Evolutionary conservation across 2,797 vertebrate genomes (phyloP).

Genomic region (Enteromius thamalakanensis): DNA sequence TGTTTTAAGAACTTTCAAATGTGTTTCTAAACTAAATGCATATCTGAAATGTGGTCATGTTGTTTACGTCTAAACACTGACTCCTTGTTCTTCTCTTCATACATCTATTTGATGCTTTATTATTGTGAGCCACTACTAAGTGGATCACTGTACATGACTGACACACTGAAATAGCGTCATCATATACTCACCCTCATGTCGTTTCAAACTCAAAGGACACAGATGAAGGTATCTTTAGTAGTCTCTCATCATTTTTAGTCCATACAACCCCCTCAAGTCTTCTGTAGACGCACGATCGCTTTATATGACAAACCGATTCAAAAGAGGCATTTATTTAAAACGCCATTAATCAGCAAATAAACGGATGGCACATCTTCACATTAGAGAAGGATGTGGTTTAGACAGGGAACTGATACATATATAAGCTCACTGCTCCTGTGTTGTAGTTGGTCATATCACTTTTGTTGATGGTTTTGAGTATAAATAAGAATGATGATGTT

Average conservation of each 20-base stretch:
- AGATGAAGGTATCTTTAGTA: neutral
- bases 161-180: neutral
- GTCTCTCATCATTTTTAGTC: neutral
- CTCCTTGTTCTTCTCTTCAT: neutral
- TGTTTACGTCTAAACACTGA: neutral
- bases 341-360: neutral
- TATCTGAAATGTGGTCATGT: neutral
- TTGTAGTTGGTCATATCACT: neutral
- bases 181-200: neutral
- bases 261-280: neutral
- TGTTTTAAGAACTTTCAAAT: neutral
- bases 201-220: conserved; percentile 1
- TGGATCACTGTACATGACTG: neutral
- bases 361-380: neutral
- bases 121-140: neutral
- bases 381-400: neutral
- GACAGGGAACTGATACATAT: neutral
- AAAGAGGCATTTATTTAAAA: neutral
- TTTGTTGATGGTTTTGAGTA: neutral
- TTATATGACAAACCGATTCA: neutral
- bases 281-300: neutral
- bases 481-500: no score
- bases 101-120: neutral
- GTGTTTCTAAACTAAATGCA: neutral
- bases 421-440: neutral